Evolutionary conservation across 2,113 vertebrate genomes (phyloP).

Genomic region (Solea solea): DNA sequence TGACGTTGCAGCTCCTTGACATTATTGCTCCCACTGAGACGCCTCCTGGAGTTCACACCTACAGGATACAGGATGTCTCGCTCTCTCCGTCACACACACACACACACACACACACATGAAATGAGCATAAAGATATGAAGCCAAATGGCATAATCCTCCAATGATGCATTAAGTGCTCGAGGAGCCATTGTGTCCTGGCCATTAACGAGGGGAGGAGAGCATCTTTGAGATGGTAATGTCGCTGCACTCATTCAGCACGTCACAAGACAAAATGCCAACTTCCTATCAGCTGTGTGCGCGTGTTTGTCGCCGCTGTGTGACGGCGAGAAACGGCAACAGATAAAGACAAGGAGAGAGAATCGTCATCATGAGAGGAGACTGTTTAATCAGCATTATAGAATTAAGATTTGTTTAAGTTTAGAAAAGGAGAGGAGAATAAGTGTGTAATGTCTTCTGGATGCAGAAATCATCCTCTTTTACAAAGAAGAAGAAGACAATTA

Average conservation of each 20-base stretch:
- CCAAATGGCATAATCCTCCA: constrained; percentile 63
- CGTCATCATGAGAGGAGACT: no score
- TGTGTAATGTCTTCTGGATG: no score
- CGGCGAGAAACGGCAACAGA: no score
- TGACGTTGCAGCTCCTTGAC: constrained; percentile 78
- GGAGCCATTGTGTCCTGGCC: constrained; percentile 83
- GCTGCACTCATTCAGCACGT: constrained; percentile 84
- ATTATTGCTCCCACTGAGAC: constrained; percentile 69
- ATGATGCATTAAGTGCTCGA: constrained; percentile 74
- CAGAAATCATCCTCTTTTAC: no score
- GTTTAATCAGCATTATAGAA: no score
- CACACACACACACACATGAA: constrained; percentile 21
- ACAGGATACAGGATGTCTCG: constrained; percentile 40
- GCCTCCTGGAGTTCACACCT: constrained; percentile 52
- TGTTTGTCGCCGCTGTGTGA: constrained; percentile 39
- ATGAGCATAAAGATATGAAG: constrained; percentile 51
- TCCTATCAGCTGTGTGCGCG: constrained; percentile 67
- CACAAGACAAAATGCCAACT: constrained; percentile 82
- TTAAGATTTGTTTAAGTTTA: no score
- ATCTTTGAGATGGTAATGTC: constrained; percentile 94
- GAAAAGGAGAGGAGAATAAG: no score
- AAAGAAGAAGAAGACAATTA: no score
- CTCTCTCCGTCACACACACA: constrained; percentile 32
- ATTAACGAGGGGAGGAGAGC: constrained; percentile 79
- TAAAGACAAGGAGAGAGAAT: no score